phyloP scores from a whole-genome alignment of 2,797 vertebrate species.

The Anabacerthia variegaticeps region DNA sequence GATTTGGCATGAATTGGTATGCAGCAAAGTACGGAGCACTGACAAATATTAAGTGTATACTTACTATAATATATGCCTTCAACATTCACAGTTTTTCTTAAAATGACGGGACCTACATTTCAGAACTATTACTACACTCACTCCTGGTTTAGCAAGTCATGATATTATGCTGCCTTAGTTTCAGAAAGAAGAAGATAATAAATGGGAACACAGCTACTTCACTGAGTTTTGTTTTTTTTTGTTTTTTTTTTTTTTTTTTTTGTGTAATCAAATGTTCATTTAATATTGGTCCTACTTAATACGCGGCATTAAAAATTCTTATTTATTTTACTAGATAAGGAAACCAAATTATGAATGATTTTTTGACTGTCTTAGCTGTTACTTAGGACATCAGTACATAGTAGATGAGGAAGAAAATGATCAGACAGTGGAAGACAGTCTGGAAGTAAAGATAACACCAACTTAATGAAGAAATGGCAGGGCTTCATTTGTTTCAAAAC shows the following conservation, averaged over 20 bases:
- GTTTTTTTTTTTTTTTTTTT: background rate
- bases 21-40: background rate
- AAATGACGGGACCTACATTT: background rate
- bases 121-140: background rate
- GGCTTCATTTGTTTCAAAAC: background rate
- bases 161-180: background rate
- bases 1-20: background rate
- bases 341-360: background rate
- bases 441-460: background rate
- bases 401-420: background rate
- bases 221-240: background rate
- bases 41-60: background rate
- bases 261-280: background rate
- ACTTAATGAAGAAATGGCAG: background rate
- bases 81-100: background rate
- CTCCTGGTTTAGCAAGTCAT: background rate
- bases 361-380: background rate
- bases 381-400: background rate
- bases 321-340: background rate
- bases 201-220: background rate
- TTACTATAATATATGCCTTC: background rate
- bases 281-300: background rate
- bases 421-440: background rate
- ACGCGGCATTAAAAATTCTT: background rate
- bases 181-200: background rate